Conservation (phyloP, 2,797 vertebrate genomes). For the Melanogrammus aeglefinus region DNA sequence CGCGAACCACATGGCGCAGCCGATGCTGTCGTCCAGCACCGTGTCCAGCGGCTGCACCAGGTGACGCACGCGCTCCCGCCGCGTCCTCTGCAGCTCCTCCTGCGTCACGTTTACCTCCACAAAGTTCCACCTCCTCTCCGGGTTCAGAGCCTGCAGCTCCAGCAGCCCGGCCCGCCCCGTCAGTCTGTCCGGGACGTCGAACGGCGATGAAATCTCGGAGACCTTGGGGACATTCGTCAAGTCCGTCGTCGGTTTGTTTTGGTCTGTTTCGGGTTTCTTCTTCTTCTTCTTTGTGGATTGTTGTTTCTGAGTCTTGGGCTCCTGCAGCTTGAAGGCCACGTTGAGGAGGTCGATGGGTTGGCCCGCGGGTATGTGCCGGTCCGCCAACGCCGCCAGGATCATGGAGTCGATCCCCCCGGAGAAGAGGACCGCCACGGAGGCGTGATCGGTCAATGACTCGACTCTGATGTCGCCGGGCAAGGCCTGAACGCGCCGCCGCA, state of each 20-base stretch:
- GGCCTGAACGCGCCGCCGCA: conserved; percentile 78
- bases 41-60: conserved; percentile 85
- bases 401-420: conserved; percentile 96
- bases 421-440: conserved; percentile 84
- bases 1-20: conserved; percentile 97
- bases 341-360: conserved; percentile 93
- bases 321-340: conserved; percentile 85
- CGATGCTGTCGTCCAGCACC: conserved; percentile 94
- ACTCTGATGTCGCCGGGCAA: conserved; percentile 48
- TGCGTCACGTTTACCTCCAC: conserved; percentile 86
- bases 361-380: conserved; percentile 78
- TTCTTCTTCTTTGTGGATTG: conserved; percentile 45
- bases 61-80: conserved; percentile 74
- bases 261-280: conserved; percentile 42
- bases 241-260: conserved; percentile 35
- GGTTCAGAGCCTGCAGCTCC: conserved; percentile 78
- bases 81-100: conserved; percentile 82
- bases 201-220: conserved; percentile 38
- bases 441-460: conserved; percentile 29
- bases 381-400: conserved; percentile 85
- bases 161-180: conserved; percentile 83
- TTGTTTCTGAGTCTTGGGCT: conserved; percentile 46
- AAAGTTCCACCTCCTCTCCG: conserved; percentile 88
- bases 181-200: conserved; percentile 86
- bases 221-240: background rate